Evolutionary conservation across 2,797 vertebrate species (phyloP), one percentile per base, ranked within the genome.

Genomic region (Phoebastria nigripes): DNA sequence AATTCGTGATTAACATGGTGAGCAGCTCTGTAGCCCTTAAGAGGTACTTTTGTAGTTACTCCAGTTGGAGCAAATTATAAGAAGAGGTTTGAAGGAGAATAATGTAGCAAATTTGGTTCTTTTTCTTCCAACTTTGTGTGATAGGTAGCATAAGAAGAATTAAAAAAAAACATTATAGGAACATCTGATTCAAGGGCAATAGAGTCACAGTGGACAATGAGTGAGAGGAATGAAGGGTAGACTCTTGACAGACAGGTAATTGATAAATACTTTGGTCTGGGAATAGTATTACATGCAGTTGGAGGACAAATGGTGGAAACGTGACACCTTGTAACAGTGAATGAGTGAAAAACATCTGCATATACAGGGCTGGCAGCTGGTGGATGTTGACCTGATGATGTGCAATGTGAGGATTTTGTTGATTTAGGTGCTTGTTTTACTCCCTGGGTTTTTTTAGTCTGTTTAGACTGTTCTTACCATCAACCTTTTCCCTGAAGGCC

Each of bases 1-100:
- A 12, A n/a, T 80, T 62, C 10, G 1, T 0, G 2, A 46, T 39
- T n/a, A 59, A 17, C 10, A 21, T 25, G 80, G 13, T 0, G 1
- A 80, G 31, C 2, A 90, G 13, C 12, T 58, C 18, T 28, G 16
- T n/a, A 69, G 46, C 20, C 33, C 42, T 42, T 65, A 49, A 22
- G 1, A 74, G 17, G 2, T 22, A 10, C 24, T 69, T 67, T 61
- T 61, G 33, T 31, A 47, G 16, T 33, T 85, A 39, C 28, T 24
- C 9, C 13, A 69, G 17, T 12, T 42, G 17, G 2, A 61, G 6
- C 0, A 82, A 58, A 61, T 77, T 49, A 29, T 20, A 80, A 19
- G 16, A 90, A 54, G 6, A 58, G 1, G 3, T 49, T 24, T 69
- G 37, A 63, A 74, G 8, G 5, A 46, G n/a, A 85, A 66, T 11